Evolutionary conservation across 2,888 invertebrate species (phyloP).

Genomic region (Elysia crispata): DNA sequence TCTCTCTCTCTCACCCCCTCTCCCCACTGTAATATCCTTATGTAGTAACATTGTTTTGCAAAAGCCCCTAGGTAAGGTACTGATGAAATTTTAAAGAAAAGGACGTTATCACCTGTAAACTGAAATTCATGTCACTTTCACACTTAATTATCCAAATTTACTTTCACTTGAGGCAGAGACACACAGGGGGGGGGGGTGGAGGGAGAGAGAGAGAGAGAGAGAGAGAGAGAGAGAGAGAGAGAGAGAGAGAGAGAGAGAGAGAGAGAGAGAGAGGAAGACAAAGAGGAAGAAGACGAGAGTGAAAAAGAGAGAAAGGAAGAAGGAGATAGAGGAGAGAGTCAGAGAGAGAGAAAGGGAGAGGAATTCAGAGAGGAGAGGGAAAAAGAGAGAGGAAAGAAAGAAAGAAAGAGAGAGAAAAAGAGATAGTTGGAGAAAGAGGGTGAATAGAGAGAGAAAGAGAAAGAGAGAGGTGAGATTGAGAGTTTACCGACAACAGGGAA

Average conservation of each 20-base stretch:
- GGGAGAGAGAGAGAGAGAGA: conserved; percentile 9
- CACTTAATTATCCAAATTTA: too few species aligned
- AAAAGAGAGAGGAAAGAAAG: background rate
- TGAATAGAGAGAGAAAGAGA: background rate
- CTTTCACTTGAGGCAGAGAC: too few species aligned
- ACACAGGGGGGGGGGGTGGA: background rate
- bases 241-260: conserved; percentile 2
- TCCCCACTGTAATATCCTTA: too few species aligned
- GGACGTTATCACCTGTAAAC: too few species aligned
- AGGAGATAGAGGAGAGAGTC: background rate
- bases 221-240: conserved; percentile 4
- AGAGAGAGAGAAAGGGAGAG: conserved; percentile 9
- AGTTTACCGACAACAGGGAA: too few species aligned
- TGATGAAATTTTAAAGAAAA: too few species aligned
- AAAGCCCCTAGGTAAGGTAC: too few species aligned
- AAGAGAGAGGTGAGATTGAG: background rate
- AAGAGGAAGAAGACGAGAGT: background rate
- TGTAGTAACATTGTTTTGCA: too few species aligned
- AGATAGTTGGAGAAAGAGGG: background rate
- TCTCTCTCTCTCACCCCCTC: too few species aligned
- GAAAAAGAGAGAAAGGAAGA: background rate
- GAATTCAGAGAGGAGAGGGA: background rate
- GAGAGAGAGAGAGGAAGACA: background rate
- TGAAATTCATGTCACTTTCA: too few species aligned
- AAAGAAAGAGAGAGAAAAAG: conserved; percentile 17